Conservation (phyloP, 2,113 vertebrate species). For the Anoplopoma fimbria region DNA sequence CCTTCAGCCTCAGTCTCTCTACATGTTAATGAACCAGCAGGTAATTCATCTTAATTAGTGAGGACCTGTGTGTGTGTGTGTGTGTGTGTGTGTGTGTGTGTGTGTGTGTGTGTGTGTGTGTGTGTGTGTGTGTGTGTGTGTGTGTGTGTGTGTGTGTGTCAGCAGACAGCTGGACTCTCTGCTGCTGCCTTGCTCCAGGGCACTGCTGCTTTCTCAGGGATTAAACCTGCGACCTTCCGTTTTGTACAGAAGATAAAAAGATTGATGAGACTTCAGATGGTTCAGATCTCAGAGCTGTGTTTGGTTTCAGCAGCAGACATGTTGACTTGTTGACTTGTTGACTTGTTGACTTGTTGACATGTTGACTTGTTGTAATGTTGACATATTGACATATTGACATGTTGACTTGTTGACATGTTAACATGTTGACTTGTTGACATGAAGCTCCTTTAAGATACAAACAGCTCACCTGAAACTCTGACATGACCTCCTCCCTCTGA, state of each 20-base stretch:
- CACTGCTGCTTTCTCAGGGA: not conserved
- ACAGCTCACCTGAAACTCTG: no score
- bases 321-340: no score
- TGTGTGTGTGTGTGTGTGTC: not conserved
- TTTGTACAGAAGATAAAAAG: not conserved
- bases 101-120: not conserved
- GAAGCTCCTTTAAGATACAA: no score
- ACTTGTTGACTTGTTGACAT: no score
- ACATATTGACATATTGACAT: no score
- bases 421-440: no score
- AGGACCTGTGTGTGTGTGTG: not conserved
- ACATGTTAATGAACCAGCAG: constrained; percentile 13
- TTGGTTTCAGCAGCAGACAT: no score
- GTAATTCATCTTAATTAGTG: constrained; percentile 56
- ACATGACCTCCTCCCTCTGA: no score
- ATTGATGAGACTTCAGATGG: no score
- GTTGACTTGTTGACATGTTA: no score
- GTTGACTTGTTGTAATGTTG: no score
- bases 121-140: not conserved
- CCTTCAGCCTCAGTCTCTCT: constrained; percentile 26
- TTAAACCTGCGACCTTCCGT: not conserved
- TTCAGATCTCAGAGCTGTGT: no score
- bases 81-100: not conserved
- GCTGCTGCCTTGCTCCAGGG: not conserved
- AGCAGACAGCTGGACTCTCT: not conserved